Conservation (phyloP, 2,113 vertebrate genomes). For the Bostrychus sinensis region DNA sequence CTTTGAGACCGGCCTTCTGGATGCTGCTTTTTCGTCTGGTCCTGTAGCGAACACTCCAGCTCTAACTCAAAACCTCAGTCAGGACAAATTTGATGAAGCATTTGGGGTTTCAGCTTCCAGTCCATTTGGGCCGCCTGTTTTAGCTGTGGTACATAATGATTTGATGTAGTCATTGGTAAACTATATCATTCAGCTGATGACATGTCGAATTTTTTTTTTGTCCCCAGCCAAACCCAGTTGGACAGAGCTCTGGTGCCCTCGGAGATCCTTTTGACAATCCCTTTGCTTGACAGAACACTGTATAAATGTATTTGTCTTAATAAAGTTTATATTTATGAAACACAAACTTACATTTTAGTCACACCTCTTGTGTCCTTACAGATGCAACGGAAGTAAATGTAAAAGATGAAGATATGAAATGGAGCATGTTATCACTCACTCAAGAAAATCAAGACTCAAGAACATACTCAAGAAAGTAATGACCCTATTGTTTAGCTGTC, state of each 20-base stretch:
- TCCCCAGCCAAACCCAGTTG: slow-evolving; percentile 41
- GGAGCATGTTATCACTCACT: slow-evolving; percentile 41
- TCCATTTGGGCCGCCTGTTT: slow-evolving; percentile 71
- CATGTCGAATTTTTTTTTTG: background rate
- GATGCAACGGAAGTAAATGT: slow-evolving; percentile 35
- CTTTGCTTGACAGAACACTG: slow-evolving; percentile 82
- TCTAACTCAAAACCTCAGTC: slow-evolving; percentile 30
- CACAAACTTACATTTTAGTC: background rate
- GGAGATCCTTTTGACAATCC: slow-evolving; percentile 88
- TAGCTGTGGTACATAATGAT: slow-evolving; percentile 71
- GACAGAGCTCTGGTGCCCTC: slow-evolving; percentile 68
- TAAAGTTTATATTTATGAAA: background rate
- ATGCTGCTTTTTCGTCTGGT: slow-evolving; percentile 61
- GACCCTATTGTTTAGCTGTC: slow-evolving; percentile 31
- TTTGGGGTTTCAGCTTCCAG: slow-evolving; percentile 74
- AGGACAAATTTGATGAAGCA: slow-evolving; percentile 81
- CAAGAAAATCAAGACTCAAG: slow-evolving; percentile 63
- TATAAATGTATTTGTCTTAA: slow-evolving; percentile 26
- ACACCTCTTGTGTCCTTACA: slow-evolving; percentile 10
- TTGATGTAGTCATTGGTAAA: background rate
- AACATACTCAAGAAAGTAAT: too few relatives aligned
- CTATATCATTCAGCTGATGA: background rate
- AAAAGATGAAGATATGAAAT: slow-evolving; percentile 24
- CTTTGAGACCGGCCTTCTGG: slow-evolving; percentile 51
- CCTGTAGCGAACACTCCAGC: slow-evolving; percentile 32